Conservation (phyloP, 2,888 invertebrate species). For the Amphipyra berbera region DNA sequence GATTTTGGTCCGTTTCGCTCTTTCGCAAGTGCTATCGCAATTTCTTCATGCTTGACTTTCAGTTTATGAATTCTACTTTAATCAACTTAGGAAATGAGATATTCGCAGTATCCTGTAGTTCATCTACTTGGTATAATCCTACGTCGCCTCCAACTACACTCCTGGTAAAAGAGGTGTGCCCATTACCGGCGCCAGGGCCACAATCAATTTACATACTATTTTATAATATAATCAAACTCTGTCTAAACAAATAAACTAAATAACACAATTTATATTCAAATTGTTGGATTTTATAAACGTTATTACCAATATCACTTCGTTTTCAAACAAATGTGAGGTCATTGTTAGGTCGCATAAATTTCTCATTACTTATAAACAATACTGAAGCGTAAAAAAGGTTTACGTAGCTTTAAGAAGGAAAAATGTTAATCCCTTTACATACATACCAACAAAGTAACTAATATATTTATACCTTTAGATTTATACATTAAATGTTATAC, state of each 20-base stretch:
- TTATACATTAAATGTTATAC: not conserved
- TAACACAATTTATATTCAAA: conserved; percentile 44
- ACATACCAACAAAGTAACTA: conserved; percentile 23
- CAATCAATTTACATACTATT: conserved; percentile 38
- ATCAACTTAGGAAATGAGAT: not conserved
- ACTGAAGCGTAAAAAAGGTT: conserved; percentile 16
- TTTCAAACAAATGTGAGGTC: conserved; percentile 48
- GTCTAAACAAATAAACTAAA: conserved; percentile 38
- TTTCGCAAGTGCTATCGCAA: too few relatives aligned
- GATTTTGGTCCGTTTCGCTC: too few relatives aligned
- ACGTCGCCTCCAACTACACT: conserved; percentile 23
- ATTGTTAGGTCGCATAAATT: conserved; percentile 46
- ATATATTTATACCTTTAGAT: not conserved
- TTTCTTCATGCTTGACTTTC: too few relatives aligned
- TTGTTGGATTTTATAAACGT: conserved; percentile 28
- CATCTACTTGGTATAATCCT: conserved; percentile 23
- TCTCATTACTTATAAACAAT: conserved; percentile 49
- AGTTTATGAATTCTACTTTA: not conserved
- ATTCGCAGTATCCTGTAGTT: not conserved
- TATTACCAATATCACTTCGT: conserved; percentile 37
- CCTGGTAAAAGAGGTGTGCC: conserved; percentile 15
- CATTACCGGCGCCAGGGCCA: conserved; percentile 28
- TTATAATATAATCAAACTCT: conserved; percentile 25
- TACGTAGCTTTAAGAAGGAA: not conserved
- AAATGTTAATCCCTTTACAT: conserved; percentile 27